A percentile compares a stretch with the other conserved stretches of the same genome.
phyloP scores from a whole-genome alignment of 2,797 vertebrate genomes.

The Crocidura indochinensis region DNA sequence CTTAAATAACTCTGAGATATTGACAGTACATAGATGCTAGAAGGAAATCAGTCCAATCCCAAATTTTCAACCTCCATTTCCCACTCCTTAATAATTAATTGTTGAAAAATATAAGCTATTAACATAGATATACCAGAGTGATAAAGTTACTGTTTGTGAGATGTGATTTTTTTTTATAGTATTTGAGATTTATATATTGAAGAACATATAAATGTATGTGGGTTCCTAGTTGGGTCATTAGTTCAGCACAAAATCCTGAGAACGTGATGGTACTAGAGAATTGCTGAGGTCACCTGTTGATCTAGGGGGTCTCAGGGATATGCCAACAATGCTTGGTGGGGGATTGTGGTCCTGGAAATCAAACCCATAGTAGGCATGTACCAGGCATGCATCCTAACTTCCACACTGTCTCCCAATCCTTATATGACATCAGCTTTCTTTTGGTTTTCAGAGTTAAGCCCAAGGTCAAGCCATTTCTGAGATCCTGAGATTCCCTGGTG shows the following conservation, averaged over 20 bases:
- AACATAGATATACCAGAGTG: background rate
- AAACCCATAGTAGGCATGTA: too few species aligned
- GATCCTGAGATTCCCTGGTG: background rate
- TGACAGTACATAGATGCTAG: background rate
- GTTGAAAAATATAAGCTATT: constrained; percentile 46
- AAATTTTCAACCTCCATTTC: background rate
- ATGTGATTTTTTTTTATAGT: background rate
- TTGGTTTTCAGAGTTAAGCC: constrained; percentile 27
- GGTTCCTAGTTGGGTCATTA: too few species aligned
- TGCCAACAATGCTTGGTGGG: too few species aligned
- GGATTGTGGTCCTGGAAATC: too few species aligned
- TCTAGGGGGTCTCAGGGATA: too few species aligned
- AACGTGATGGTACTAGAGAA: too few species aligned
- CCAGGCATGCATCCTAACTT: too few species aligned
- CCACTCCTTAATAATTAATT: background rate
- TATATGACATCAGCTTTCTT: constrained; percentile 1
- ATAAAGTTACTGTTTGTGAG: background rate
- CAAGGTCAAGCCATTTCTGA: background rate
- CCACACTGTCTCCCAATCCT: too few species aligned
- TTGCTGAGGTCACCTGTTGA: too few species aligned
- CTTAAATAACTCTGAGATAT: background rate
- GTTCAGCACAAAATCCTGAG: too few species aligned
- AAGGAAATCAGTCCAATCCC: background rate
- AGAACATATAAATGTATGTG: background rate
- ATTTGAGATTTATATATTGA: background rate